A percentile compares a stretch with the other conserved stretches of the same genome.
These are phyloP conservation scores for Jordanella pulchra DNA, from an alignment of 2,797 vertebrate species.

Conservation along the genomic window DNA sequence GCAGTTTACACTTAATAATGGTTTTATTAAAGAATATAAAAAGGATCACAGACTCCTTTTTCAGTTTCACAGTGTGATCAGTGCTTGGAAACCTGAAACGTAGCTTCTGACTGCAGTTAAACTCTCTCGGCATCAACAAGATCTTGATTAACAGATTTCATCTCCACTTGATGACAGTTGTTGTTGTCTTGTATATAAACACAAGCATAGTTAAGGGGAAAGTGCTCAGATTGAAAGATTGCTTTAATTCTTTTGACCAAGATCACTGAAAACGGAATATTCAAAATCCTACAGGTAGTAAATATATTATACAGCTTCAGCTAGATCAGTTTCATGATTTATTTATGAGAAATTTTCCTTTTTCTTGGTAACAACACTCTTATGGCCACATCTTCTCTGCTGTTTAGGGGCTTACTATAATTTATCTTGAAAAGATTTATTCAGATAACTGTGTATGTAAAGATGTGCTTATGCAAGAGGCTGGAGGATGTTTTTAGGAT, in stretches of 20 bases:
- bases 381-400: not conserved
- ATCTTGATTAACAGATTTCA: slow-evolving; percentile 39
- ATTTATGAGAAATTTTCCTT: slow-evolving; percentile 2
- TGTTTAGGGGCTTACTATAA: not conserved
- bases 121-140: slow-evolving; percentile 27
- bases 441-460: slow-evolving; percentile 9
- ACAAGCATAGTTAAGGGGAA: slow-evolving; percentile 28
- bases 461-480: not conserved
- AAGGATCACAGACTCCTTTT: too few species aligned
- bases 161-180: slow-evolving; percentile 38
- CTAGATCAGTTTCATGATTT: not conserved
- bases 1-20: slow-evolving; percentile 4
- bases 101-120: slow-evolving; percentile 17
- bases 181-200: slow-evolving; percentile 43
- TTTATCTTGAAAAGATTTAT: slow-evolving; percentile 11
- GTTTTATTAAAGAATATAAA: not conserved
- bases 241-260: slow-evolving; percentile 1
- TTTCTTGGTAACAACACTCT: slow-evolving; percentile 3
- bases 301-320: not conserved
- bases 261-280: not conserved
- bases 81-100: not conserved
- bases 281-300: not conserved
- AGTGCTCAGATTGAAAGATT: slow-evolving; percentile 32
- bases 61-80: not conserved
- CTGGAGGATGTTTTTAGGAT: not conserved